These are phyloP conservation scores for Agrilus biguttatus DNA, from an alignment of 2,888 invertebrate species.

Conservation along the genomic window DNA sequence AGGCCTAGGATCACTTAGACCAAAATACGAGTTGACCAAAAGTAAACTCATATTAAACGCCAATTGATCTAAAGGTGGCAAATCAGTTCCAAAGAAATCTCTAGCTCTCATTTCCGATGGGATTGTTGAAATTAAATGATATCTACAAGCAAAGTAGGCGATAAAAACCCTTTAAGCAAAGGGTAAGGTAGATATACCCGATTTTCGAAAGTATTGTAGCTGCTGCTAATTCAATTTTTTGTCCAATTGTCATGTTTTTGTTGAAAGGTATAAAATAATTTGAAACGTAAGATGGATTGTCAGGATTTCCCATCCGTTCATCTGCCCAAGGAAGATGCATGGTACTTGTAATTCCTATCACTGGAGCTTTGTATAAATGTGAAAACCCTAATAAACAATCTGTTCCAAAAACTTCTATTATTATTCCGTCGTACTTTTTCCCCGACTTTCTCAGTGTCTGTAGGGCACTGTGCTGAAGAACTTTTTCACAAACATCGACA, in stretches of 20 bases:
- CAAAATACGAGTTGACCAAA: conserved; percentile 30
- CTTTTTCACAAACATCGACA: conserved; percentile 7
- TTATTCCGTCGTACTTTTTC: conserved; percentile 26
- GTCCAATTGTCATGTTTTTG: conserved; percentile 34
- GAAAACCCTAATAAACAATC: conserved; percentile 47
- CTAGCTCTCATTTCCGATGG: conserved; percentile 31
- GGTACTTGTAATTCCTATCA: conserved; percentile 40
- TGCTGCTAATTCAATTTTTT: conserved; percentile 34
- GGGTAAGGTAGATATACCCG: conserved; percentile 7
- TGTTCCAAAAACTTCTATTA: conserved; percentile 43
- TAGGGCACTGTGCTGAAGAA: conserved; percentile 6
- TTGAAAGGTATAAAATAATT: conserved; percentile 38
- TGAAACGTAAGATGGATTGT: conserved; percentile 45
- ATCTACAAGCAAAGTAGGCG: conserved; percentile 4
- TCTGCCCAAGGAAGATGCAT: conserved; percentile 42
- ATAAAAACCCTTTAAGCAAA: background rate
- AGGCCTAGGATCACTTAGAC: conserved; percentile 27
- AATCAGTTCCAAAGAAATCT: conserved; percentile 31
- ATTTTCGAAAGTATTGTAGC: conserved; percentile 14
- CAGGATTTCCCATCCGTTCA: conserved; percentile 39
- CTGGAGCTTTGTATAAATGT: conserved; percentile 38
- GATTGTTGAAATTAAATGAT: conserved; percentile 10
- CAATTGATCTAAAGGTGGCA: conserved; percentile 23
- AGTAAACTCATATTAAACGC: conserved; percentile 27
- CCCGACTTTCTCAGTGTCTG: conserved; percentile 5